phyloP scores from a whole-genome alignment of 2,888 invertebrate genomes.

The Pedicia rivosa region DNA sequence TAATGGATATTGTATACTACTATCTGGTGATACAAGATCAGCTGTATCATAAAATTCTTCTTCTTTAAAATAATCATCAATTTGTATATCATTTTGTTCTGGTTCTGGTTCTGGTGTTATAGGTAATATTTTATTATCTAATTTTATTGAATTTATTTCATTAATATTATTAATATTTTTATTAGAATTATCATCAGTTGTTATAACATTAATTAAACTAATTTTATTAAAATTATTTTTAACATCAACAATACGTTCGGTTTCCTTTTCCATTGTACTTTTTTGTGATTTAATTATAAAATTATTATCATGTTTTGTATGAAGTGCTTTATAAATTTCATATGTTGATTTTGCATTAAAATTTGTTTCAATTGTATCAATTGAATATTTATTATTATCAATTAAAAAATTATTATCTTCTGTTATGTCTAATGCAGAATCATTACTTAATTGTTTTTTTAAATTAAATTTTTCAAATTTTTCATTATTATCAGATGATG shows the following conservation, averaged over 20 bases:
- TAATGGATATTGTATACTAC: slow-evolving; percentile 15
- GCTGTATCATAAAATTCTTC: slow-evolving; percentile 13
- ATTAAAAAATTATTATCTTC: slow-evolving; percentile 4
- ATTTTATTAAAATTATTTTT: not conserved
- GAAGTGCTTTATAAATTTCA: slow-evolving; percentile 16
- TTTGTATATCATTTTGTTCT: not conserved
- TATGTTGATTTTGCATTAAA: slow-evolving; percentile 16
- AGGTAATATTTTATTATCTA: too few species aligned
- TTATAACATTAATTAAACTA: not conserved
- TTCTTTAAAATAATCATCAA: slow-evolving; percentile 6
- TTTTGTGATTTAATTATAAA: too few species aligned
- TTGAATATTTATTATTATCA: not conserved
- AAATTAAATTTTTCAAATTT: not conserved
- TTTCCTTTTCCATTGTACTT: not conserved
- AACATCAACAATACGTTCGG: not conserved
- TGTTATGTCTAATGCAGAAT: slow-evolving; percentile 11
- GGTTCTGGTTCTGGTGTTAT: too few species aligned
- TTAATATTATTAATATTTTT: not conserved
- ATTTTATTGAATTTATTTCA: not conserved
- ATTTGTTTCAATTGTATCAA: slow-evolving; percentile 10
- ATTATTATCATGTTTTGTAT: slow-evolving; percentile 13
- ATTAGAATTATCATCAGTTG: not conserved
- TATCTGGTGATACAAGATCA: slow-evolving; percentile 19
- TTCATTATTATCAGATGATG: slow-evolving; percentile 2
- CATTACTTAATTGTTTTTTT: slow-evolving; percentile 6